Conservation (phyloP, 2,888 invertebrate genomes). For the Pristionchus entomophagus region DNA sequence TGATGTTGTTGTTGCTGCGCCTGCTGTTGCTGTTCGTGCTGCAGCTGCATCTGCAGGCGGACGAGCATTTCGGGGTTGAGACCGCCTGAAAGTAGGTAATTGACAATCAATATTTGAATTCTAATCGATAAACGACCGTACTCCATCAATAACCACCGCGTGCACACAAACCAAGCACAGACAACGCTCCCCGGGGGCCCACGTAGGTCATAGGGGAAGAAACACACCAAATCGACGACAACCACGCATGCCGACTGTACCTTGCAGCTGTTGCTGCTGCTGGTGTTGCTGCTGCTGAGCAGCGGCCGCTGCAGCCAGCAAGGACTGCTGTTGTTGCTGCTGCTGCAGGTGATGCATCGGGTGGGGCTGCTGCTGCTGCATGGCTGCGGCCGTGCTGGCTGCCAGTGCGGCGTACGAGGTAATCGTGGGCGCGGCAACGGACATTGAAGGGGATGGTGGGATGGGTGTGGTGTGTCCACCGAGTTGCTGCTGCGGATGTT, state of each 20-base stretch:
- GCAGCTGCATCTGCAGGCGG: neutral
- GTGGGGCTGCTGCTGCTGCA: slow-evolving; percentile 45
- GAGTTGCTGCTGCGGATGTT: neutral
- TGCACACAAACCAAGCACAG: neutral
- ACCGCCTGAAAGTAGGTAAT: neutral
- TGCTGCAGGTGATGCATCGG: slow-evolving; percentile 48
- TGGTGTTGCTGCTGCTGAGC: slow-evolving; percentile 45
- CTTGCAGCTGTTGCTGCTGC: slow-evolving; percentile 49
- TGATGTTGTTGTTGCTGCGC: neutral
- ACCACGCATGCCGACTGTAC: neutral
- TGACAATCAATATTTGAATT: neutral
- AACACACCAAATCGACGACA: slow-evolving; percentile 8
- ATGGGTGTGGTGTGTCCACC: neutral
- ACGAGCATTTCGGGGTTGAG: neutral
- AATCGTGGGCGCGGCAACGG: neutral
- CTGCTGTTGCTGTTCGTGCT: neutral
- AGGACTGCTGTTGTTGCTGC: slow-evolving; percentile 36
- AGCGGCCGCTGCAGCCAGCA: slow-evolving; percentile 1
- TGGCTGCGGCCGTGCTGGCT: neutral
- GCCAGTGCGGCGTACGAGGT: neutral
- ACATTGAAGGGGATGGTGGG: neutral
- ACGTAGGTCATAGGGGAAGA: neutral
- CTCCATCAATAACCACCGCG: neutral
- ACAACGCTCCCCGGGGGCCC: neutral
- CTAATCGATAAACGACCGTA: neutral